Evolutionary conservation across 2,888 invertebrate species (phyloP), one percentile per base, ranked within the genome.

Genomic region (Ophioninae sp.): DNA sequence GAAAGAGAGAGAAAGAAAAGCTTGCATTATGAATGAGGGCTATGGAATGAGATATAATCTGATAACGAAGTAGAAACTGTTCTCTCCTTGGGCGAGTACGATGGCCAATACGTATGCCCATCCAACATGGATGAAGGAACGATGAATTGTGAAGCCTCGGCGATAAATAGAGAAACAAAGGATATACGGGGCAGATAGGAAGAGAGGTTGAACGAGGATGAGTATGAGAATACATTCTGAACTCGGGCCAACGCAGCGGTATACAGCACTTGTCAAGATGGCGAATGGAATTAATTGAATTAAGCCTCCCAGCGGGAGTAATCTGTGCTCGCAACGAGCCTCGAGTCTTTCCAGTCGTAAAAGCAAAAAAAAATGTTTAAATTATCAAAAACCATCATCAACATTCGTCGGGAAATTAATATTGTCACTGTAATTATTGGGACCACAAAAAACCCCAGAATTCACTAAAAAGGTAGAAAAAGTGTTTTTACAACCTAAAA

Each of bases 231-330:
- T 90, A 74, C 87, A 90, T 91, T 90, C 88, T 88, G 74, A 65
- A 39, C 81, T 88, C 81, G 88, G 89, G 87, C 87, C 87, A 85
- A 56, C 72, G 73, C 75, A 63, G 65, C 58, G 39, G 63, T 77
- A 81, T 87, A 88, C 90, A 90, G 51, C 89, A 90, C 90, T 90
- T 90, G 91, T 91, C 91, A 91, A 91, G 90, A 91, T 91, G 91
- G 91, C 90, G 91, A 86, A 89, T 88, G 89, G 91, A 91, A 91
- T 92, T 92, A 91, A 92, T 92, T 92, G 91, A 92, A 92, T 92
- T 92, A 92, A 91, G 90, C 90, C 91, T 68, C 90, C 89, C 87
- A 87, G 89, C 88, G 90, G 90, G 87, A 82, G 89, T 88, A 88
- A 81, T 86, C 84, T 84, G 76, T 79, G 79, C 81, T 78, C 76